Conservation (phyloP, 92 coral and sea anemone genomes). For the Anthopleura xanthogrammica region DNA sequence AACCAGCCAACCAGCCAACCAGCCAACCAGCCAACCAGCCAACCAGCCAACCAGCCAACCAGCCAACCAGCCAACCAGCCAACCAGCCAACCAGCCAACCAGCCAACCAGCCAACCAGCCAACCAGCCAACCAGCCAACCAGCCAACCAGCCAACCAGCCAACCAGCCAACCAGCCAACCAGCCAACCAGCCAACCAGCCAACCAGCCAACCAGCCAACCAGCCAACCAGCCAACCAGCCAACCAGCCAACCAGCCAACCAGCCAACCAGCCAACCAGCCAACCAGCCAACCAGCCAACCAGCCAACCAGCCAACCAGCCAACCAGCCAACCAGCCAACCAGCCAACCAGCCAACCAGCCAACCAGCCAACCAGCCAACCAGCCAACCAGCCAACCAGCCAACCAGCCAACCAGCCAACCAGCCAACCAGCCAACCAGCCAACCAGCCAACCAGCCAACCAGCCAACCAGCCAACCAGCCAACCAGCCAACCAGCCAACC, state of each 20-base stretch:
- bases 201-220: not conserved
- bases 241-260: no score
- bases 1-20: not conserved
- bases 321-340: no score
- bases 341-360: not conserved
- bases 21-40: no score
- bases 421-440: not conserved
- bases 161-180: not conserved
- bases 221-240: not conserved
- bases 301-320: not conserved
- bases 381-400: not conserved
- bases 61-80: not conserved
- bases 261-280: no score
- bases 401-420: no score
- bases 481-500: no score
- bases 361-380: not conserved
- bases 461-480: no score
- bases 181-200: not conserved
- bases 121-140: no score
- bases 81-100: not conserved
- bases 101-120: not conserved
- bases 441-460: not conserved
- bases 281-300: not conserved
- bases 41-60: no score
- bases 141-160: not conserved